Percentiles rank a stretch among this genome's conserved stretches.
Evolutionary conservation across 1,140 invertebrate genomes (phyloP).

Genomic region (Thereuonema tuberculata): DNA sequence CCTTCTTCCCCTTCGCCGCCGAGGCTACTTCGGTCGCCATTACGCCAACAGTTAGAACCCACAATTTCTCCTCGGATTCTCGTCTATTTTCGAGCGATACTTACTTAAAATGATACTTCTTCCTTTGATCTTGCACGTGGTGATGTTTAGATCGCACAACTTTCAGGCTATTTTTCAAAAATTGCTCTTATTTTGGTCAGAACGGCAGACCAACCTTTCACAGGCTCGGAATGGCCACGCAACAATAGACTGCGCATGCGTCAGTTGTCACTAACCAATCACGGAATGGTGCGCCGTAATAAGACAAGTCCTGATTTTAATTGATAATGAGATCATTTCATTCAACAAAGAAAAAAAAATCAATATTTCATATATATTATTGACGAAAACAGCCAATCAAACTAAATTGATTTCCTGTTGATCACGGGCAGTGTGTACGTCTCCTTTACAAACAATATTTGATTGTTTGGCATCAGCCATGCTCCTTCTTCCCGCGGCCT

Average conservation of each 20-base stretch:
- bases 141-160: background rate
- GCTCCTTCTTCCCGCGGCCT: too few relatives aligned
- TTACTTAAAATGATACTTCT: background rate
- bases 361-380: too few relatives aligned
- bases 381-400: too few relatives aligned
- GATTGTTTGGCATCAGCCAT: too few relatives aligned
- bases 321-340: background rate
- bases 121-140: conserved; percentile 6
- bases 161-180: conserved; percentile 9
- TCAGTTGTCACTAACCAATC: background rate
- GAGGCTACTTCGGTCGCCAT: conserved; percentile 4
- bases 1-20: conserved; percentile 6
- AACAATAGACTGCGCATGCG: conserved; percentile 1
- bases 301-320: background rate
- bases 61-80: background rate
- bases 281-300: background rate
- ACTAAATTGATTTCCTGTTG: too few relatives aligned
- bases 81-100: background rate
- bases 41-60: background rate
- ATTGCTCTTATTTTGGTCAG: conserved; percentile 2
- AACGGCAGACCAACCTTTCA: conserved; percentile 8
- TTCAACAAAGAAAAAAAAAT: too few relatives aligned
- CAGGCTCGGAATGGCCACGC: conserved; percentile 9
- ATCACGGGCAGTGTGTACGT: too few relatives aligned
- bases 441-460: too few relatives aligned